These are phyloP conservation scores for Notamacropus eugenii DNA, from an alignment of 2,797 vertebrate species.

Conservation along the genomic window DNA sequence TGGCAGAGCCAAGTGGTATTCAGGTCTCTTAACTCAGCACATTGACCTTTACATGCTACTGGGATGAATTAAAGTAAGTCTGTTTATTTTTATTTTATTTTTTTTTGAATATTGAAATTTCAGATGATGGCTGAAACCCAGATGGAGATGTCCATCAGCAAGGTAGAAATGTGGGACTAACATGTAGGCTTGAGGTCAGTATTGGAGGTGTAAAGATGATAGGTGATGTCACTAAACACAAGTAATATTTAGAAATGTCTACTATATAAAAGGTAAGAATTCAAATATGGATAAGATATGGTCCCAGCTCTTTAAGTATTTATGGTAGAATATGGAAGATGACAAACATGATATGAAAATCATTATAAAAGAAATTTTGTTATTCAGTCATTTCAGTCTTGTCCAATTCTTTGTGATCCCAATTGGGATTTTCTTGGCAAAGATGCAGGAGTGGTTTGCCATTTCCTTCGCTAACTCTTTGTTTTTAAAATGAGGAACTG, in stretches of 20 bases:
- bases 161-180: slow-evolving; percentile 14
- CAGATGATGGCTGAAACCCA: slow-evolving; percentile 41
- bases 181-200: slow-evolving; percentile 54
- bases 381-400: background rate
- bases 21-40: background rate
- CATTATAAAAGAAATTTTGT: background rate
- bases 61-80: background rate
- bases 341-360: background rate
- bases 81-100: background rate
- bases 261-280: background rate
- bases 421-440: background rate
- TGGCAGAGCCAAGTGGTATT: background rate
- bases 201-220: slow-evolving; percentile 60
- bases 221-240: slow-evolving; percentile 59
- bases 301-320: background rate
- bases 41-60: background rate
- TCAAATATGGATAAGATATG: background rate
- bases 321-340: background rate
- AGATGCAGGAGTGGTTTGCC: background rate
- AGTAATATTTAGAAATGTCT: background rate
- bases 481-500: background rate
- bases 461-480: background rate
- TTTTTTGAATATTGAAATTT: slow-evolving; percentile 18
- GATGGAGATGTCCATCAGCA: slow-evolving; percentile 44
- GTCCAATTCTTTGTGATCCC: background rate